phyloP scores from a whole-genome alignment of 1,140 invertebrate species.

The Temnothorax nylanderi region DNA sequence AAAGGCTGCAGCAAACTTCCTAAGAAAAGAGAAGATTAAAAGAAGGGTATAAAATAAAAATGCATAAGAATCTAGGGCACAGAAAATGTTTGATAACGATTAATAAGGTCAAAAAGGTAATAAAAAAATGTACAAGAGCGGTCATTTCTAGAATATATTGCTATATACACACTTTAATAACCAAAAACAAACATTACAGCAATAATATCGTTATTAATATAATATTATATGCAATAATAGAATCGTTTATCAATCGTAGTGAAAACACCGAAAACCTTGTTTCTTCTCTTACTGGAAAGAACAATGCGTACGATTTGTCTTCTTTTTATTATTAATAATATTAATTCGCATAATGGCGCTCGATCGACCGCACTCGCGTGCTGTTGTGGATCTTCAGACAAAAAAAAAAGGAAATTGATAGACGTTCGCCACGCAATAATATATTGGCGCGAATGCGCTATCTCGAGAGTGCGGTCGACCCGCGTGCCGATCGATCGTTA shows the following conservation, averaged over 20 bases:
- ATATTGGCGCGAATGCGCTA: not conserved
- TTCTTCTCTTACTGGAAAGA: constrained; percentile 79
- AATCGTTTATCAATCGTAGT: constrained; percentile 84
- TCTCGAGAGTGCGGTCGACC: constrained; percentile 65
- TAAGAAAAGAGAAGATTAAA: not conserved
- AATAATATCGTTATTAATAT: constrained; percentile 85
- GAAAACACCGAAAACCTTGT: constrained; percentile 84
- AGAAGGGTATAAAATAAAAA: not conserved
- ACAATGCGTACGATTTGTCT: constrained; percentile 74
- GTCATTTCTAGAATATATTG: constrained; percentile 80
- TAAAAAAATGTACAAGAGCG: constrained; percentile 49
- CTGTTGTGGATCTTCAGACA: not conserved
- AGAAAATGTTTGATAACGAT: not conserved
- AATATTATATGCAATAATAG: constrained; percentile 83
- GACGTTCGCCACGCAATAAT: not conserved
- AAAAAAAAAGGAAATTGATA: constrained; percentile 15
- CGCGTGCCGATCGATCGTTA: constrained; percentile 74
- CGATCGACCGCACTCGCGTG: constrained; percentile 71
- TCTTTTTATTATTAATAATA: constrained; percentile 77
- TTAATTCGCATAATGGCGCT: constrained; percentile 79
- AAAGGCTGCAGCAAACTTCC: too few species aligned
- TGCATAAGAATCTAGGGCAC: not conserved
- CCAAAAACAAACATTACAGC: constrained; percentile 85
- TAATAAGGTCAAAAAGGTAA: too few species aligned
- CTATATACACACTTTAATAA: constrained; percentile 86